A percentile compares a stretch with the other conserved stretches of the same genome.
phyloP scores from a whole-genome alignment of 2,797 vertebrate genomes.

The Typhlichthys subterraneus region DNA sequence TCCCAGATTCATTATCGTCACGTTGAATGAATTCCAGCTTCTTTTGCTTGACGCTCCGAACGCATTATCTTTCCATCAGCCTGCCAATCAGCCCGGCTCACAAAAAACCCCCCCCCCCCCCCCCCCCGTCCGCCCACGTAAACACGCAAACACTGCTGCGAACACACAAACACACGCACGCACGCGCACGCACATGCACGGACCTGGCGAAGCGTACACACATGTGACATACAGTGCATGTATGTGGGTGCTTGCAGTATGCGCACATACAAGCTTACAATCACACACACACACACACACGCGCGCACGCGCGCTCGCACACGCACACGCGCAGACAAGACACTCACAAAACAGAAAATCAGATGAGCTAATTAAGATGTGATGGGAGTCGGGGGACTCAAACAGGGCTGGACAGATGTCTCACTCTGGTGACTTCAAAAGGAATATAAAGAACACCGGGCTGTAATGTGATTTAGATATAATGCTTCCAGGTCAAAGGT shows the following conservation, averaged over 20 bases:
- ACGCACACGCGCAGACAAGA: constrained; percentile 11
- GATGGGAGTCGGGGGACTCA: constrained; percentile 68
- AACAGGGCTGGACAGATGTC: constrained; percentile 79
- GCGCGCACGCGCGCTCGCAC: constrained; percentile 8
- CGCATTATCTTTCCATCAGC: constrained; percentile 72
- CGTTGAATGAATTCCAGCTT: constrained; percentile 68
- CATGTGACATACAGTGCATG: constrained; percentile 14
- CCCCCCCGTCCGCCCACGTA: constrained; percentile 43
- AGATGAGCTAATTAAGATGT: constrained; percentile 76
- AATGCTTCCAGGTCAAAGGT: constrained; percentile 83
- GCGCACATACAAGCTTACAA: constrained; percentile 19
- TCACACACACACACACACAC: constrained; percentile 36
- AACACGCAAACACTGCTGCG: constrained; percentile 7
- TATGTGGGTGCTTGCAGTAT: constrained; percentile 8
- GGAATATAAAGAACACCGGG: constrained; percentile 71
- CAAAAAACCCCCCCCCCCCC: constrained; percentile 39
- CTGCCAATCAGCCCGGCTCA: constrained; percentile 62
- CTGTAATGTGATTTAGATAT: constrained; percentile 83
- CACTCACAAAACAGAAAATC: constrained; percentile 55
- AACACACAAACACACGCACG: constrained; percentile 1
- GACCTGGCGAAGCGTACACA: constrained; percentile 19
- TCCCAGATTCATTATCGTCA: constrained; percentile 71
- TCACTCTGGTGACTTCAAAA: constrained; percentile 77
- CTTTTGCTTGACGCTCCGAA: constrained; percentile 59
- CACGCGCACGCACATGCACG: background rate